A percentile compares a stretch with the other conserved stretches of the same genome.
phyloP scores from a whole-genome alignment of 2,797 vertebrate species.

The Nasua narica region DNA sequence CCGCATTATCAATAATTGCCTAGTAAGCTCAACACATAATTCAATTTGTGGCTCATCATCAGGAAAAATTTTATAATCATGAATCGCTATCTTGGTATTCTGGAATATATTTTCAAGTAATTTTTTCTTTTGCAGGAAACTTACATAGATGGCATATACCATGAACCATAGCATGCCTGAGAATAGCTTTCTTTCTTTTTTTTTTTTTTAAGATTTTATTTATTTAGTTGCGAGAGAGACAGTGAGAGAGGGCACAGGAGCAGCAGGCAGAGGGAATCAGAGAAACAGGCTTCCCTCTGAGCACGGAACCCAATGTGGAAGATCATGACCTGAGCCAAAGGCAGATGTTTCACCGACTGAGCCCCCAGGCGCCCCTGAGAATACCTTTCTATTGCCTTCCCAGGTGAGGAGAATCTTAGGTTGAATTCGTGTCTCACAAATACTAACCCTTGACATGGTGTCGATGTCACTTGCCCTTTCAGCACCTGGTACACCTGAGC shows the following conservation, averaged over 20 bases:
- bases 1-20: background rate
- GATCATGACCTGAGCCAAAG: too few species aligned
- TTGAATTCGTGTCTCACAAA: background rate
- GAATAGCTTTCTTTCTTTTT: background rate
- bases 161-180: accelerated
- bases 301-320: too few species aligned
- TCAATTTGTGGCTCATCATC: background rate
- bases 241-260: too few species aligned
- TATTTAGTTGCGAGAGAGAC: too few species aligned
- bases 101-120: background rate
- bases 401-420: background rate
- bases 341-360: too few species aligned
- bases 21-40: background rate
- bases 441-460: accelerated
- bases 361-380: background rate
- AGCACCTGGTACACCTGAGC: too few species aligned
- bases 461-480: background rate
- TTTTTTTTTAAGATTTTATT: too few species aligned
- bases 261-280: too few species aligned
- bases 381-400: background rate
- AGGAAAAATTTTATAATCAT: background rate
- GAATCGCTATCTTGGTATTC: background rate
- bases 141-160: too few species aligned
- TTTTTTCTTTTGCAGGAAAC: background rate
- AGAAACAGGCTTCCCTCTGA: too few species aligned